Evolutionary conservation across 2,113 vertebrate species (phyloP).

Genomic region (Carassius gibelio): DNA sequence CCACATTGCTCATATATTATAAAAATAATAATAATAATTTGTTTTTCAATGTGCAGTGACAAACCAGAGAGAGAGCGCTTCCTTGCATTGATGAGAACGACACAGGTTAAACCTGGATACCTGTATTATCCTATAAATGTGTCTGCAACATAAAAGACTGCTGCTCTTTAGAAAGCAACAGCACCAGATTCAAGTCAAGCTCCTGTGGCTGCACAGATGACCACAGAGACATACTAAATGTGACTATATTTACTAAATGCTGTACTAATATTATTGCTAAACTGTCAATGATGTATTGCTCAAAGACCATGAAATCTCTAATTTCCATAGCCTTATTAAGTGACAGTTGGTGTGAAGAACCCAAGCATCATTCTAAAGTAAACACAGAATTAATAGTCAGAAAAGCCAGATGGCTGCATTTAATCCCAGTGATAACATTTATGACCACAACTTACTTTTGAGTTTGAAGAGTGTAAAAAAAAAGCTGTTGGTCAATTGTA

Average conservation of each 20-base stretch:
- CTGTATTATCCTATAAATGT: neutral
- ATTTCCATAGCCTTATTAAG: neutral
- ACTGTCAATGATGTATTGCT: neutral
- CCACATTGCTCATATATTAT: neutral
- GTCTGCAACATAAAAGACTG: neutral
- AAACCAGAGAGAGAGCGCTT: neutral
- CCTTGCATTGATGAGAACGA: neutral
- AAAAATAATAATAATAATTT: neutral
- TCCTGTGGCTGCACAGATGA: no score
- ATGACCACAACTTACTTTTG: neutral
- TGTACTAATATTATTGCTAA: neutral
- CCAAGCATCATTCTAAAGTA: neutral
- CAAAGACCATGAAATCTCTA: neutral
- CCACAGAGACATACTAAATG: neutral
- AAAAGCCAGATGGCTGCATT: neutral
- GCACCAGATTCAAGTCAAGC: neutral
- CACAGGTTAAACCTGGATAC: neutral
- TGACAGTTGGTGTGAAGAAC: neutral
- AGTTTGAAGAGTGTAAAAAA: neutral
- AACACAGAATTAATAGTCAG: neutral
- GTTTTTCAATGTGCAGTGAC: neutral
- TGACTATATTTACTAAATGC: neutral
- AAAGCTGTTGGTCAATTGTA: neutral
- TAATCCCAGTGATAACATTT: neutral
- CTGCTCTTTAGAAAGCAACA: neutral